These are phyloP conservation scores for Tyto alba DNA, from an alignment of 2,113 vertebrate genomes.

Conservation along the genomic window DNA sequence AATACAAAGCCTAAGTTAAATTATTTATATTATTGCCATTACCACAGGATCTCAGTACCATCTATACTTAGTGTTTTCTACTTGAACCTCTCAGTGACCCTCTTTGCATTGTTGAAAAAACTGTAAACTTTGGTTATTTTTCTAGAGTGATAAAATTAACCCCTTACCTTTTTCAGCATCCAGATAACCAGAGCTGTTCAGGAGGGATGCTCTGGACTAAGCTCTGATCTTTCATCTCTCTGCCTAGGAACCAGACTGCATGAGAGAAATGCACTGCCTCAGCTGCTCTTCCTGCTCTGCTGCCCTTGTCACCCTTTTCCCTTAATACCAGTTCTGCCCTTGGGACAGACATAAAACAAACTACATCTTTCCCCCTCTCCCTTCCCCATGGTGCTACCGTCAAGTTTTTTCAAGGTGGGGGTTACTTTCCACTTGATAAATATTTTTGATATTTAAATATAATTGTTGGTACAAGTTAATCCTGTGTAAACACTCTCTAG, in stretches of 20 bases:
- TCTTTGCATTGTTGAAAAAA: not conserved
- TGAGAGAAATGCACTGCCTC: fast-evolving
- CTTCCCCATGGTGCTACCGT: not conserved
- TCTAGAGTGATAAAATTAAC: not conserved
- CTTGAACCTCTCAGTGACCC: not conserved
- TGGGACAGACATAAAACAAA: not conserved
- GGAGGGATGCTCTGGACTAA: not conserved
- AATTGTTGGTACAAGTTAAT: not conserved
- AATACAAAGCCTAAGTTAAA: not conserved
- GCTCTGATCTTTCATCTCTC: not conserved
- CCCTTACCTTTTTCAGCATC: not conserved
- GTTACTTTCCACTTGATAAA: not conserved
- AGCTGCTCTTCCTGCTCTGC: not conserved
- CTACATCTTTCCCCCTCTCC: too few relatives aligned
- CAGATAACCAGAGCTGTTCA: not conserved
- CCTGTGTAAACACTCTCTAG: not conserved
- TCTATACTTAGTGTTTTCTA: not conserved
- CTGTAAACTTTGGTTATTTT: not conserved
- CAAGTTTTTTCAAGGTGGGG: not conserved
- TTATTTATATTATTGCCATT: not conserved
- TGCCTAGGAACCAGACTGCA: not conserved
- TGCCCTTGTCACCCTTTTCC: not conserved
- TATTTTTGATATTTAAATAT: not conserved
- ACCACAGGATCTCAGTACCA: not conserved
- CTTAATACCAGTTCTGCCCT: not conserved